Evolutionary conservation across 1,140 invertebrate genomes (phyloP).

Genomic region (Micrasema longulum): DNA sequence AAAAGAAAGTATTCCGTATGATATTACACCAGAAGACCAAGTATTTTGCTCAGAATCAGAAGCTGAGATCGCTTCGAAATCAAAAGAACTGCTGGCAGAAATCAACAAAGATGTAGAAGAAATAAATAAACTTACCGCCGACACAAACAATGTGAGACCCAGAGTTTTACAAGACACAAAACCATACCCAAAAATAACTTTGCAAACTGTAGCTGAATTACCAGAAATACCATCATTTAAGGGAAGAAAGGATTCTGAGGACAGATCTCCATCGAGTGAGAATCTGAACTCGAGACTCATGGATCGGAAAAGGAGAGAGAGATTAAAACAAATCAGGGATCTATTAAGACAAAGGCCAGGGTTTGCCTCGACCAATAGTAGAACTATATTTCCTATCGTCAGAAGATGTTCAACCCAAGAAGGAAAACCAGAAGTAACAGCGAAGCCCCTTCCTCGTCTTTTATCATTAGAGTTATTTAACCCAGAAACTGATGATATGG

Average conservation of each 20-base stretch:
- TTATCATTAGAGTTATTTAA: constrained; percentile 88
- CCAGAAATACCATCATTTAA: constrained; percentile 72
- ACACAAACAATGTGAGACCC: constrained; percentile 63
- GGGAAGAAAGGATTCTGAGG: constrained; percentile 58
- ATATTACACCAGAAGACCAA: constrained; percentile 38
- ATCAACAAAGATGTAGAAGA: constrained; percentile 68
- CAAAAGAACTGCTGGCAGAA: constrained; percentile 65
- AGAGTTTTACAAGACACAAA: constrained; percentile 66
- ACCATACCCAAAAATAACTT: constrained; percentile 69
- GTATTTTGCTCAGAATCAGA: constrained; percentile 35
- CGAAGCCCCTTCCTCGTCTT: constrained; percentile 75
- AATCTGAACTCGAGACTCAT: constrained; percentile 61
- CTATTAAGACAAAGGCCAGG: constrained; percentile 72
- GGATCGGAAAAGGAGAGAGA: constrained; percentile 68
- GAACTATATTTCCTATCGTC: constrained; percentile 67
- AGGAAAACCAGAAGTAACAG: constrained; percentile 67
- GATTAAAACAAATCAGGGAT: constrained; percentile 77
- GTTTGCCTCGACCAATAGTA: constrained; percentile 54
- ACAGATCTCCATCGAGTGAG: constrained; percentile 59
- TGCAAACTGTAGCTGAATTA: constrained; percentile 70
- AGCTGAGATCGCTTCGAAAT: constrained; percentile 54
- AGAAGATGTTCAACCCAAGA: constrained; percentile 66
- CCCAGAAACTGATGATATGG: constrained; percentile 90
- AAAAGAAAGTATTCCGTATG: constrained; percentile 39
- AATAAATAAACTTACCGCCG: constrained; percentile 66